Evolutionary conservation across 2,888 invertebrate species (phyloP).

Genomic region (Diploptera punctata): DNA sequence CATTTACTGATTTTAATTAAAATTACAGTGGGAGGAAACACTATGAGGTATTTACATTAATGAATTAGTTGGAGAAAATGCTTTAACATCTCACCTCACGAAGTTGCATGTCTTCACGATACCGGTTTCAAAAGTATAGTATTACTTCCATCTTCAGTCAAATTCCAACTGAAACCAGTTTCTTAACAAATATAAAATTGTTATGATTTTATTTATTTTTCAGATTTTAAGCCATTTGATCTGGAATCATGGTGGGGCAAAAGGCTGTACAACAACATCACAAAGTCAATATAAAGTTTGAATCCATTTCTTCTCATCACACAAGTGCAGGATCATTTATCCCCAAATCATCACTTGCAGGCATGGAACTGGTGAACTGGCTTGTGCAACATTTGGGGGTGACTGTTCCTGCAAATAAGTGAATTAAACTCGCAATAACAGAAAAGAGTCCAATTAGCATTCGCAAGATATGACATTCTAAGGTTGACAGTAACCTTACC

Average conservation of each 20-base stretch:
- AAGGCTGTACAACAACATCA: slow-evolving; percentile 83
- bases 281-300: slow-evolving; percentile 63
- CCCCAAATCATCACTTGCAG: background rate
- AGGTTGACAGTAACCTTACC: no score
- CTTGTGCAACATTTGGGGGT: background rate
- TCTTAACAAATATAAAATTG: no score
- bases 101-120: no score
- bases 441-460: background rate
- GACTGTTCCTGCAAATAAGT: background rate
- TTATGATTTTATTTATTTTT: slow-evolving; percentile 47
- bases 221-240: slow-evolving; percentile 89
- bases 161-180: no score
- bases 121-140: no score
- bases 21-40: no score
- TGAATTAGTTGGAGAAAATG: no score
- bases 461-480: background rate
- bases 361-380: background rate
- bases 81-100: no score
- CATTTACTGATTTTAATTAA: no score
- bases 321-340: background rate
- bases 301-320: background rate
- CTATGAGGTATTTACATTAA: no score
- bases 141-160: no score
- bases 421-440: background rate
- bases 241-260: slow-evolving; percentile 92